Evolutionary conservation across 2,113 vertebrate genomes (phyloP).

Genomic region (Symphodus melops): DNA sequence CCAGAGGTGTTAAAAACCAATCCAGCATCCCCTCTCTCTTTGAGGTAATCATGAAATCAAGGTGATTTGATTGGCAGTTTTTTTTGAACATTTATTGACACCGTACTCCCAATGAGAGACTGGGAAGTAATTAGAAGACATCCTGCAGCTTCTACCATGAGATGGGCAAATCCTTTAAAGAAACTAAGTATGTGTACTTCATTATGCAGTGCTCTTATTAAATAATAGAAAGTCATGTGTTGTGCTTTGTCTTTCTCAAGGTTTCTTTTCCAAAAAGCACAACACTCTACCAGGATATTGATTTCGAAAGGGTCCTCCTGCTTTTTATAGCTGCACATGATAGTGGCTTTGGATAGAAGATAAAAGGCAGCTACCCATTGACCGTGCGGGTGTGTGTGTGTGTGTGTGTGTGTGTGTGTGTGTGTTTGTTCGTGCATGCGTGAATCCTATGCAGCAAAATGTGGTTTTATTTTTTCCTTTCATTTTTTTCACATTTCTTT

Average conservation of each 20-base stretch:
- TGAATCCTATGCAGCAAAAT: neutral
- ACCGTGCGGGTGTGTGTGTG: neutral
- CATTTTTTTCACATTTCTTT: too few species aligned
- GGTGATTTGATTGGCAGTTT: conserved; percentile 47
- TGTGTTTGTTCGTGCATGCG: too few species aligned
- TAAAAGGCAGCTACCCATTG: conserved; percentile 16
- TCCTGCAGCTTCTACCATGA: conserved; percentile 32
- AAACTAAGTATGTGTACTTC: conserved; percentile 33
- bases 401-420: too few species aligned
- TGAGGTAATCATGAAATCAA: conserved; percentile 44
- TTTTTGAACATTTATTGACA: conserved; percentile 22
- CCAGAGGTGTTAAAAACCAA: conserved; percentile 23
- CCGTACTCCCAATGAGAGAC: neutral
- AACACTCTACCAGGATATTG: too few species aligned
- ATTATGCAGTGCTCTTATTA: conserved; percentile 32
- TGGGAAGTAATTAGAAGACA: conserved; percentile 29
- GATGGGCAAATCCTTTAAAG: conserved; percentile 39
- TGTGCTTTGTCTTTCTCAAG: neutral
- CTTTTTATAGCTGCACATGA: conserved; percentile 8
- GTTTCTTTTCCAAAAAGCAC: neutral
- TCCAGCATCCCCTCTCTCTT: conserved; percentile 8
- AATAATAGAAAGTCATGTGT: neutral
- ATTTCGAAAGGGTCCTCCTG: neutral
- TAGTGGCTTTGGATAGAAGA: too few species aligned
- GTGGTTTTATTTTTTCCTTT: neutral